These are phyloP conservation scores for Lycophotia porphyrea DNA, from an alignment of 2,888 invertebrate species.

Conservation along the genomic window DNA sequence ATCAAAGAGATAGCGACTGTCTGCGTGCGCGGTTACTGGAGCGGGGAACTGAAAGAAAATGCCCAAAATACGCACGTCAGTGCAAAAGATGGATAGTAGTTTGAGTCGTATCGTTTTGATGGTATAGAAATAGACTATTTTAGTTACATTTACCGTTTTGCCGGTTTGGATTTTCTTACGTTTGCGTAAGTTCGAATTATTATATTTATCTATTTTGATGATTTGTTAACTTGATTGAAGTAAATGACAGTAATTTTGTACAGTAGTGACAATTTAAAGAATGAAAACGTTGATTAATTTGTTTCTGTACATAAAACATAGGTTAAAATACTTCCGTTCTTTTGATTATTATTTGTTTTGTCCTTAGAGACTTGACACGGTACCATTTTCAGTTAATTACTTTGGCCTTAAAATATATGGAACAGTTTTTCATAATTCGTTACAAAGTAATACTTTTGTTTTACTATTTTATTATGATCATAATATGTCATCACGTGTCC, in stretches of 20 bases:
- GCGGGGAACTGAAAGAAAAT: slow-evolving; percentile 77
- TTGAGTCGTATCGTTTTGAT: slow-evolving; percentile 28
- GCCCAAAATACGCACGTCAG: slow-evolving; percentile 69
- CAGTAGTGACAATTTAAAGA: background rate
- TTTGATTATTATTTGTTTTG: slow-evolving; percentile 2
- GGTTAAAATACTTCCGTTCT: background rate
- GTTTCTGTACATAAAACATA: background rate
- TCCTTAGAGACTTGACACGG: background rate
- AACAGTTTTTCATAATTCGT: background rate
- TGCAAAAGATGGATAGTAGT: slow-evolving; percentile 51
- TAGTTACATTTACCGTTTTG: background rate
- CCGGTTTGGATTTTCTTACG: background rate
- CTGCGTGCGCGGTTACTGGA: slow-evolving; percentile 68
- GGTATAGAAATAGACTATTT: slow-evolving; percentile 28
- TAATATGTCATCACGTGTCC: slow-evolving; percentile 27
- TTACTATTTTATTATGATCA: slow-evolving; percentile 15
- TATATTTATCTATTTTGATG: background rate
- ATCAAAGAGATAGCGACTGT: slow-evolving; percentile 76
- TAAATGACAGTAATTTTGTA: background rate
- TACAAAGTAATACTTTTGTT: slow-evolving; percentile 29
- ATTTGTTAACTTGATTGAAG: background rate
- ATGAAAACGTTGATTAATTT: background rate
- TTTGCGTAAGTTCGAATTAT: background rate
- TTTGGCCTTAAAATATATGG: background rate
- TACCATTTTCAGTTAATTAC: background rate